Evolutionary conservation across 2,888 invertebrate genomes (phyloP).

Genomic region (Cryptosula pallasiana): DNA sequence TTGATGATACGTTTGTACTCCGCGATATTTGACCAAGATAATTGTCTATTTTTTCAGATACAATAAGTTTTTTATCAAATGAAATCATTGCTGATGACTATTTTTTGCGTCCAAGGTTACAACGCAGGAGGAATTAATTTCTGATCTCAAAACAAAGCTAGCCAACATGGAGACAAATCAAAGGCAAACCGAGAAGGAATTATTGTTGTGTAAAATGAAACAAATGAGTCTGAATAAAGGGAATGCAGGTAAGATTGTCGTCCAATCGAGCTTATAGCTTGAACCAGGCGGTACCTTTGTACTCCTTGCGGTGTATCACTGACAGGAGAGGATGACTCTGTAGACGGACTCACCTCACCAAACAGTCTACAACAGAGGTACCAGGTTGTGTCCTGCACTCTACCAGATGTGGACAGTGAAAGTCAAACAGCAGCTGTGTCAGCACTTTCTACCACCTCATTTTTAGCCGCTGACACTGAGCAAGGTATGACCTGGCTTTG

Average conservation of each 20-base stretch:
- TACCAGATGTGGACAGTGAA: background rate
- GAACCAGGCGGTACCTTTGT: no score
- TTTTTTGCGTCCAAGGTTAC: no score
- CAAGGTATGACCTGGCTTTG: background rate
- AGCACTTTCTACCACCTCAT: background rate
- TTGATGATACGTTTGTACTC: no score
- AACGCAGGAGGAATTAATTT: background rate
- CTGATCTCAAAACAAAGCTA: background rate
- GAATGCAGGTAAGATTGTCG: background rate
- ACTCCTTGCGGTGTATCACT: no score
- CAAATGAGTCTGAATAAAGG: background rate
- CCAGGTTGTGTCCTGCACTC: background rate
- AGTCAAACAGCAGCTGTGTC: background rate
- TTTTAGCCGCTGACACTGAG: background rate
- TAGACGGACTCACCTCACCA: no score
- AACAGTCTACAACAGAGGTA: no score
- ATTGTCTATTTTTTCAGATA: no score
- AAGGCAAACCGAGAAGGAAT: background rate
- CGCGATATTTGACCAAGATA: no score
- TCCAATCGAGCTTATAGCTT: no score
- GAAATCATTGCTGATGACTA: no score
- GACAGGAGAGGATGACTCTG: no score
- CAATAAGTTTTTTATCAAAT: no score
- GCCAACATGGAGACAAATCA: background rate
- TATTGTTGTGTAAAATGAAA: background rate